A percentile compares a stretch with the other conserved stretches of the same genome.
These are phyloP conservation scores for Coluber constrictor DNA, from an alignment of 2,797 vertebrate genomes.

Conservation along the genomic window DNA sequence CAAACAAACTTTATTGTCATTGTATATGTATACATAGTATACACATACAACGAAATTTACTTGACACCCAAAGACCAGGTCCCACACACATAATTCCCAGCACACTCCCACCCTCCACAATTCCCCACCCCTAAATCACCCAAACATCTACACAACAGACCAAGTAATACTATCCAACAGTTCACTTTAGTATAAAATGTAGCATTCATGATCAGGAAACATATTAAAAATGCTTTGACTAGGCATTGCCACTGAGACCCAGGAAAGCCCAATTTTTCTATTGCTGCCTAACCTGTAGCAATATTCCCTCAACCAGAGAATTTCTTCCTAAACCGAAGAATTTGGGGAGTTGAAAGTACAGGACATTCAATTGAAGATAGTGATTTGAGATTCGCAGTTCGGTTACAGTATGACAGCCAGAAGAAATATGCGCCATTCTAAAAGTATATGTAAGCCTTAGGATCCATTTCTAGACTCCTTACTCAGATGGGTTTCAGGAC, in stretches of 20 bases:
- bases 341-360: background rate
- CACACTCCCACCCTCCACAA: too few species aligned
- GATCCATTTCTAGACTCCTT: background rate
- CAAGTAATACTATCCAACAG: too few species aligned
- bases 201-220: background rate
- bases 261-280: background rate
- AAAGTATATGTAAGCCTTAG: background rate
- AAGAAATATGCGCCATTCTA: background rate
- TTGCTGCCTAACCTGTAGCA: background rate
- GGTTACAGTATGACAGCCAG: background rate
- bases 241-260: background rate
- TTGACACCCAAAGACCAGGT: too few species aligned
- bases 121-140: too few species aligned
- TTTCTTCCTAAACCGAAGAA: background rate
- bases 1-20: too few species aligned
- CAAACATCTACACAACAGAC: too few species aligned
- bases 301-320: background rate
- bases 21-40: too few species aligned
- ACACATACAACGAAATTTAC: too few species aligned
- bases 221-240: background rate
- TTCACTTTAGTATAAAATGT: background rate
- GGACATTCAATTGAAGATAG: background rate
- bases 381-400: background rate
- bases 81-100: too few species aligned
- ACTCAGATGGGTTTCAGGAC: background rate